Base-by-base conservation (phyloP, 2,797 vertebrate species). In the Bradypus variegatus region DNA sequence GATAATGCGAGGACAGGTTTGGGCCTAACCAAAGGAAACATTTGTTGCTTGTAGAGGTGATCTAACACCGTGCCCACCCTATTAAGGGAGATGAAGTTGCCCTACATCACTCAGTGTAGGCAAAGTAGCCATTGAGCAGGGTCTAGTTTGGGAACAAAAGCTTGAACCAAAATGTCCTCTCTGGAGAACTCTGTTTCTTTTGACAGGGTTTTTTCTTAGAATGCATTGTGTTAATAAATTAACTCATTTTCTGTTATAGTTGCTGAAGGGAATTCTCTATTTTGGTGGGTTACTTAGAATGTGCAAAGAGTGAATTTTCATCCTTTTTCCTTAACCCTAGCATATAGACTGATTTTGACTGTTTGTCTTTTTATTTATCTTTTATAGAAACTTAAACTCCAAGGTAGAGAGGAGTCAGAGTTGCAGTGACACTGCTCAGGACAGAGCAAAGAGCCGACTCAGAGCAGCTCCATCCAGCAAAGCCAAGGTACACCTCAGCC, bases 401-500 rank as follows among this genome's bases (percentile, higher is more conserved):
- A 97, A 97, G 87, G 95, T 97, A 94, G 98, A 98, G 95, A 98
- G 99, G 95, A 99, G 99, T 95, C 98, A 97, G 93, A 99, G 99
- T 96, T 99, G 99, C 97, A 99, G 97, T 0, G 98, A 99, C 86
- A 97, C 98, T 8, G 94, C 98, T 92, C 98, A 96, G 60, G 97
- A 99, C 88, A 97, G 97, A 95, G 96, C 93, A 6, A 97, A 97
- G 93, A 97, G 96, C 96, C 96, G 97, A 91, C 97, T 97, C 89
- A 96, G 97, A 92, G 95, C 97, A 31, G 95, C 96, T 48, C 96
- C 97, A 4, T 41, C 95, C 92, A 95, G 41, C 94, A 96, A 97
- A 96, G 96, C 97, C 70, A 99, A 98, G 97, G 98, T 98, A 97
- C 16, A 12, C 5, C 25, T 11, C 67, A 36, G 83, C 67, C 72